Evolutionary conservation across 2,113 vertebrate genomes (phyloP).

Genomic region (Xenopus tropicalis): UCB_Xtro_10.0 CM004444.2:150979501-150980000

Average conservation of each 20-base stretch:
- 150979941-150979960: slow-evolving; percentile 90
- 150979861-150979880: slow-evolving; percentile 77
- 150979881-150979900: slow-evolving; percentile 84
- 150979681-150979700: slow-evolving; percentile 93
- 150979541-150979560: slow-evolving; percentile 75
- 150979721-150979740: slow-evolving; percentile 72
- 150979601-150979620: slow-evolving; percentile 90
- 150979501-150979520: slow-evolving; percentile 85
- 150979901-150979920: slow-evolving; percentile 91
- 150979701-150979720: slow-evolving; percentile 91
- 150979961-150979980: slow-evolving; percentile 94
- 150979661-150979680: slow-evolving; percentile 77
- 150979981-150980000: slow-evolving; percentile 96
- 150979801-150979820: slow-evolving; percentile 84
- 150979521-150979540: slow-evolving; percentile 78
- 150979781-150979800: slow-evolving; percentile 79
- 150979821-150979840: slow-evolving; percentile 88
- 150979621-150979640: slow-evolving; percentile 91
- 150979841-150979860: slow-evolving; percentile 87
- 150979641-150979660: slow-evolving; percentile 90
- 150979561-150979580: slow-evolving; percentile 88
- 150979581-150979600: slow-evolving; percentile 83
- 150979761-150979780: slow-evolving; percentile 83
- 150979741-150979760: slow-evolving; percentile 82
- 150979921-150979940: slow-evolving; percentile 94